Percentiles rank a stretch among this genome's conserved stretches.
phyloP scores from a whole-genome alignment of 2,113 vertebrate species.

The human (Homo sapiens) region DNA sequence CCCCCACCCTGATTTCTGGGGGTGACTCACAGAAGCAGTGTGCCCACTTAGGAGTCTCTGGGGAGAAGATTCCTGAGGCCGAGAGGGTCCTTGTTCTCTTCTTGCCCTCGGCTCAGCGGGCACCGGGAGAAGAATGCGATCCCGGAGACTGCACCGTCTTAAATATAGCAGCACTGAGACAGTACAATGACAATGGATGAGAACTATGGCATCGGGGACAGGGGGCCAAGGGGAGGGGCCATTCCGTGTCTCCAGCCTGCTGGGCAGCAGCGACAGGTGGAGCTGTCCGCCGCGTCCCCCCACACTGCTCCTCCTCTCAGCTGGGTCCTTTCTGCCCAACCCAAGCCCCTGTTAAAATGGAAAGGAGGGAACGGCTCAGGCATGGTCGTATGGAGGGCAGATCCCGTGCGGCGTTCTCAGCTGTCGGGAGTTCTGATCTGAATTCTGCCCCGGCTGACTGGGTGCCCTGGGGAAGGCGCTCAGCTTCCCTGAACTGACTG shows the following conservation, averaged over 20 bases:
- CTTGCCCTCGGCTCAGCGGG: conserved; percentile 22
- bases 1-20: neutral
- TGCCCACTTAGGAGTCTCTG: neutral
- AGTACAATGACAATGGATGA: conserved; percentile 82
- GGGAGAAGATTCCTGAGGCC: neutral
- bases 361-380: neutral
- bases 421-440: neutral
- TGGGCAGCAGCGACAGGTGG: conserved; percentile 65
- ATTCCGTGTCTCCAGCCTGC: neutral
- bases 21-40: conserved; percentile 57
- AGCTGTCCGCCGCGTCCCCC: neutral
- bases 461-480: neutral
- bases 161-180: conserved; percentile 84
- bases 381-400: neutral
- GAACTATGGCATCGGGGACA: conserved; percentile 35
- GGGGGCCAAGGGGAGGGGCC: neutral
- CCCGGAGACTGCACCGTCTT: conserved; percentile 80
- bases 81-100: neutral
- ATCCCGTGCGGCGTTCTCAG: neutral
- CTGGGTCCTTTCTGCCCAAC: neutral
- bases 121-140: conserved; percentile 82
- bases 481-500: neutral
- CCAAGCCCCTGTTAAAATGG: neutral
- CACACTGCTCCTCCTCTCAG: neutral
- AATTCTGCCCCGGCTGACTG: neutral